Percentiles rank a stretch among this genome's conserved stretches.
phyloP scores from a whole-genome alignment of 2,797 vertebrate species.

The Leptatherina wallacei region DNA sequence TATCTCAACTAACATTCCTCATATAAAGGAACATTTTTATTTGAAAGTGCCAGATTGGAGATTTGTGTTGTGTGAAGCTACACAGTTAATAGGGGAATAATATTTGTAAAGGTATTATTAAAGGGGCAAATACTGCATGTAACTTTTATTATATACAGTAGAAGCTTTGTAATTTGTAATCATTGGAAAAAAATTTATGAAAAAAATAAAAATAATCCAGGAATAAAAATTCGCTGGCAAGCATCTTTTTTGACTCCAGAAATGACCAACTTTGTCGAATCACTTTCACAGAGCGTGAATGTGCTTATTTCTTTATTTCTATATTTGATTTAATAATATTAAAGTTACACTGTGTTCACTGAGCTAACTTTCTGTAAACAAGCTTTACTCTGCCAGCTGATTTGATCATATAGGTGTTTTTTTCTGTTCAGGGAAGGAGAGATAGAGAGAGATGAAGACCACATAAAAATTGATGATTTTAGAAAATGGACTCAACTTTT shows the following conservation, averaged over 20 bases:
- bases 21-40: not conserved
- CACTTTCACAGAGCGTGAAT: not conserved
- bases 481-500: too few species aligned
- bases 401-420: not conserved
- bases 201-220: not conserved
- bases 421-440: not conserved
- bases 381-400: not conserved
- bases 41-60: not conserved
- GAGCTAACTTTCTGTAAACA: not conserved
- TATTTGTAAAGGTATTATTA: not conserved
- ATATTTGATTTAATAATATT: constrained; percentile 9
- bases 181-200: too few species aligned
- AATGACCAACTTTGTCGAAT: not conserved
- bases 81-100: not conserved
- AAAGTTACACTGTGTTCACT: not conserved
- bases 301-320: constrained; percentile 7
- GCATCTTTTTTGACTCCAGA: not conserved
- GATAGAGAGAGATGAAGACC: not conserved
- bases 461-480: too few species aligned
- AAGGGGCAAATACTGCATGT: not conserved
- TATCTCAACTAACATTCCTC: not conserved
- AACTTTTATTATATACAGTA: too few species aligned
- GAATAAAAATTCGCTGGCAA: not conserved
- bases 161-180: too few species aligned
- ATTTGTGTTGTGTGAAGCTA: not conserved